These are phyloP conservation scores for Drosophila ficusphila DNA, from an alignment of 1,140 invertebrate genomes.

Conservation along the genomic window DNA sequence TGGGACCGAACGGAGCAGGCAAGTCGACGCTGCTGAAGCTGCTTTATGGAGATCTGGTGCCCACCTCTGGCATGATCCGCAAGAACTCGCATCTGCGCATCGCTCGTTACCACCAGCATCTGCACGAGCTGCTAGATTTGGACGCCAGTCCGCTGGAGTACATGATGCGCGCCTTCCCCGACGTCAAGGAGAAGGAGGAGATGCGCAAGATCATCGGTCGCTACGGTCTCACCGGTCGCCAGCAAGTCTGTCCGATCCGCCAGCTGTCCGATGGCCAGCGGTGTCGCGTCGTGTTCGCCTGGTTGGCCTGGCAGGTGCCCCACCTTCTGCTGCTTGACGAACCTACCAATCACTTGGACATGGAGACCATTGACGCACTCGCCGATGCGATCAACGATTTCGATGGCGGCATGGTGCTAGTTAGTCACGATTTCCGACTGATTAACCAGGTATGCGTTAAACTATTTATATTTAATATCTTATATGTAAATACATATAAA, in stretches of 20 bases:
- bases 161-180: slow-evolving; percentile 98
- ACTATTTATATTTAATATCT: no score
- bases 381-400: slow-evolving; percentile 99
- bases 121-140: slow-evolving; percentile 97
- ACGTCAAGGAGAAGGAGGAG: slow-evolving; percentile 98
- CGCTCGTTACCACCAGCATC: slow-evolving; percentile 99
- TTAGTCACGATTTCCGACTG: slow-evolving; percentile 98
- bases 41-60: slow-evolving; percentile 96
- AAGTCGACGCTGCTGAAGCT: slow-evolving; percentile 99
- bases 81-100: slow-evolving; percentile 99
- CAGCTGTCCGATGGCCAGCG: slow-evolving; percentile 99
- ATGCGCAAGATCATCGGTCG: slow-evolving; percentile 99
- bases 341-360: slow-evolving; percentile 99
- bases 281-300: slow-evolving; percentile 99
- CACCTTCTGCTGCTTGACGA: slow-evolving; percentile 98
- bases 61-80: slow-evolving; percentile 97
- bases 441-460: slow-evolving; percentile 94
- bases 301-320: slow-evolving; percentile 97
- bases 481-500: no score
- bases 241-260: slow-evolving; percentile 98
- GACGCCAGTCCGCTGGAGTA: slow-evolving; percentile 98
- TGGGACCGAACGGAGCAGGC: slow-evolving; percentile 99
- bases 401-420: slow-evolving; percentile 98
- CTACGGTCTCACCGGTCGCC: slow-evolving; percentile 97
- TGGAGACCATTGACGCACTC: slow-evolving; percentile 99